phyloP scores from a whole-genome alignment of 2,888 invertebrate genomes.

The Amiota communis region DNA sequence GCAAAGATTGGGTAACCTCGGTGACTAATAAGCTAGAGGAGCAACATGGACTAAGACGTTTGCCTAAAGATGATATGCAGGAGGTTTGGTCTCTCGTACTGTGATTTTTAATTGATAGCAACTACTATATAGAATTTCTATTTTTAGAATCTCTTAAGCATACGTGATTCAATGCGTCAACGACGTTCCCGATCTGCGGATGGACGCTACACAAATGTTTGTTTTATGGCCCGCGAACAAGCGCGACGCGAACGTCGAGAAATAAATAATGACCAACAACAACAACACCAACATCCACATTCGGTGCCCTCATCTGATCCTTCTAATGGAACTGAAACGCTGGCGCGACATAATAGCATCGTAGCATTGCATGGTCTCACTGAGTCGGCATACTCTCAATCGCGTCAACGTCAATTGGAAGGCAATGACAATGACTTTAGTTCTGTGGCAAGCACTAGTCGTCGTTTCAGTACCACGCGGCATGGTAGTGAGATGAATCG shows the following conservation, averaged over 20 bases:
- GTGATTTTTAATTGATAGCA: not conserved
- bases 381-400: constrained; percentile 58
- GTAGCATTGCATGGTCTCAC: constrained; percentile 56
- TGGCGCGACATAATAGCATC: constrained; percentile 47
- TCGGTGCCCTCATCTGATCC: constrained; percentile 10
- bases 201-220: constrained; percentile 66
- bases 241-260: not conserved
- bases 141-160: constrained; percentile 60
- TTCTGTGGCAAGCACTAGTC: constrained; percentile 52
- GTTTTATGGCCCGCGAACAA: constrained; percentile 40
- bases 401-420: constrained; percentile 57
- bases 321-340: not conserved
- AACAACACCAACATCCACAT: constrained; percentile 40
- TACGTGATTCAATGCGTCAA: constrained; percentile 63
- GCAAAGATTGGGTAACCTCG: constrained; percentile 60
- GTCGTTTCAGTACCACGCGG: constrained; percentile 50
- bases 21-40: constrained; percentile 68
- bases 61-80: constrained; percentile 64
- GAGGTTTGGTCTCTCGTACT: constrained; percentile 49
- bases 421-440: constrained; percentile 38
- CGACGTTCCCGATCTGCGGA: constrained; percentile 68
- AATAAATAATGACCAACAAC: constrained; percentile 1
- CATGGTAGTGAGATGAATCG: constrained; percentile 52
- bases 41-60: constrained; percentile 59
- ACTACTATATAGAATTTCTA: not conserved